phyloP scores from a whole-genome alignment of 2,113 vertebrate species.

The Plotosus lineatus region DNA sequence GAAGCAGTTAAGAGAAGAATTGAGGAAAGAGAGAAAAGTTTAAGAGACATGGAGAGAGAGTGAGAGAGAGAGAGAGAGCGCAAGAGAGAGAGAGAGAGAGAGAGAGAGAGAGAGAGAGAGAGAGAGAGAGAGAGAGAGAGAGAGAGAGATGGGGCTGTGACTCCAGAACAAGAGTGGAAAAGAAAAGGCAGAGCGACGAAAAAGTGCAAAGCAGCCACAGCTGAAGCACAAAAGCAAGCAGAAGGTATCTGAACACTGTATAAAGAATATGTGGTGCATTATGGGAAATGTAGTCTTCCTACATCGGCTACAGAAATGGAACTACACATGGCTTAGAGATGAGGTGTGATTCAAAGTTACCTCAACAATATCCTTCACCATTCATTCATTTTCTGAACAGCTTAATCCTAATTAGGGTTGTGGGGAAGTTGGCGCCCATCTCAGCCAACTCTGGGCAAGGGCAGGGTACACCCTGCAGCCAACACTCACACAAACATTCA shows the following conservation, averaged over 20 bases:
- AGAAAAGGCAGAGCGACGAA: constrained; percentile 54
- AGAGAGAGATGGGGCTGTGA: constrained; percentile 70
- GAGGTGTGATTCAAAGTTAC: background rate
- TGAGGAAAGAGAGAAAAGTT: background rate
- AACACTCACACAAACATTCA: no score
- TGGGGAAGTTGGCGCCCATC: no score
- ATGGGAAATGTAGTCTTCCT: constrained; percentile 45
- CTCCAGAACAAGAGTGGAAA: constrained; percentile 65
- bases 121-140: constrained; percentile 57
- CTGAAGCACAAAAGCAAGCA: constrained; percentile 51
- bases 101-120: background rate
- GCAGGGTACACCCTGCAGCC: no score
- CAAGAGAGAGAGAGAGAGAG: background rate
- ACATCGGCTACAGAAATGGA: background rate
- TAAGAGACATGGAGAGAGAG: no score
- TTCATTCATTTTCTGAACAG: no score
- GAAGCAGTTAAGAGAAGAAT: constrained; percentile 35
- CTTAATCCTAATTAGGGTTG: no score
- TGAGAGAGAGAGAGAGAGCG: constrained; percentile 28
- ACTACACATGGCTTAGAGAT: background rate
- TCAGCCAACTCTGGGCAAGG: no score
- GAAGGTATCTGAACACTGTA: constrained; percentile 61
- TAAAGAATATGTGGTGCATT: constrained; percentile 51
- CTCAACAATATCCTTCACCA: no score
- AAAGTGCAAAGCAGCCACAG: constrained; percentile 50